phyloP scores from a whole-genome alignment of 2,113 vertebrate genomes.

The Nycticorax nycticorax region DNA sequence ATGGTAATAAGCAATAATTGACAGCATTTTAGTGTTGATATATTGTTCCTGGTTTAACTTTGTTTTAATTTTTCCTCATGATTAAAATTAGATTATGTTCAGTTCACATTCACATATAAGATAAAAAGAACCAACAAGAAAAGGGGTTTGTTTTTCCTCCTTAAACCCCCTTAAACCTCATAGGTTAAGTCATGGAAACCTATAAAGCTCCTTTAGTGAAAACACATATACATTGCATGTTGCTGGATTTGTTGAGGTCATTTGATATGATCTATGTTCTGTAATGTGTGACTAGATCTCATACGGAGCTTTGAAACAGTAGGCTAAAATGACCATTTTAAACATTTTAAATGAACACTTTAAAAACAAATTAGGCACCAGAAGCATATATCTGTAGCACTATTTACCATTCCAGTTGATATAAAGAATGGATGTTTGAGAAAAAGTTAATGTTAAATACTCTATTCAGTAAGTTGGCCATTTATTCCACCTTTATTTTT shows the following conservation, averaged over 20 bases:
- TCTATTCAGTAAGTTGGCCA: neutral
- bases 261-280: constrained; percentile 47
- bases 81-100: constrained; percentile 19
- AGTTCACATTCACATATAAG: neutral
- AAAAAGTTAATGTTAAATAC: constrained; percentile 30
- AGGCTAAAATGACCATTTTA: constrained; percentile 42
- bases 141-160: constrained; percentile 40
- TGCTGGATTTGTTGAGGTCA: constrained; percentile 47
- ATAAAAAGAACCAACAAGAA: constrained; percentile 41
- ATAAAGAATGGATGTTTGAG: constrained; percentile 34
- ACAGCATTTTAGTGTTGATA: constrained; percentile 10
- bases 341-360: neutral
- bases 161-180: constrained; percentile 20
- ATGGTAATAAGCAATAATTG: neutral
- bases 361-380: constrained; percentile 52
- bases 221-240: constrained; percentile 2
- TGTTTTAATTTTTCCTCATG: constrained; percentile 11
- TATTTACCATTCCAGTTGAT: constrained; percentile 5
- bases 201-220: constrained; percentile 38
- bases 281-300: constrained; percentile 22
- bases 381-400: neutral
- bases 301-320: constrained; percentile 19
- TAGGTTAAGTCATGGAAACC: constrained; percentile 54
- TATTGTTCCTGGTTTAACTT: neutral
- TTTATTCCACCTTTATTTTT: constrained; percentile 14